Evolutionary conservation across 2,888 invertebrate genomes (phyloP), one percentile per base, ranked within the genome.

Genomic region (Agrochola macilenta): DNA sequence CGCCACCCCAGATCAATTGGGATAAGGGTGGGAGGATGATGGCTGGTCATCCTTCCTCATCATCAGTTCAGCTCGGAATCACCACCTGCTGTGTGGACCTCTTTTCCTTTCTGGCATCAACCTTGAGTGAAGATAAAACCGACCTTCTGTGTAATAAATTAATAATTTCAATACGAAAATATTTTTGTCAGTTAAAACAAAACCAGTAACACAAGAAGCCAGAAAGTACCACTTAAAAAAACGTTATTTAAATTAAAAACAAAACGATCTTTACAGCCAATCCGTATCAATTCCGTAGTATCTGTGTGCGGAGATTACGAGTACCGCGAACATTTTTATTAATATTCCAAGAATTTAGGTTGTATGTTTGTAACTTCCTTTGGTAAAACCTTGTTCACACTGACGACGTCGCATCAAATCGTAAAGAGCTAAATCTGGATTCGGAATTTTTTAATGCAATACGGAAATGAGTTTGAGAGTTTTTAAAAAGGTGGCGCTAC

Each of bases 241-340:
- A 39, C 1, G 8, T 52, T 57, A 43, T 73, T 52, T 54, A 20
- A 68, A 80, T 80, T 73, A 68, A 79, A 81, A 78, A 57, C 35
- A 5, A 64, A 75, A 79, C 26, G 54, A 39, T 74, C 30, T 58
- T 79, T 65, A 74, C 54, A 60, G 35, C 23, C 78, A 64, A 79
- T 81, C 52, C n/a, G 68, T 81, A 75, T 78, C 87, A 87, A 84
- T 78, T 57, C 65, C 7, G 35, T 35, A 66, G 52, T 76, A 73
- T 81, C 82, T 73, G 39, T 71, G 79, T 7, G 68, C 69, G 69
- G 57, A 76, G 68, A 79, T 80, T 79, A 78, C 68, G 66, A 14
- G 66, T 65, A 69, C 61, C 76, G 69, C 69, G 74, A 65, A 78
- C 63, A 75, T 72, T 88, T 87, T 87, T 89, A 87, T 87, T 84